Percentiles rank a stretch among this genome's conserved stretches.
These are phyloP conservation scores for Sinocyclocheilus anshuiensis DNA, from an alignment of 2,113 vertebrate genomes.

Conservation along the genomic window DNA sequence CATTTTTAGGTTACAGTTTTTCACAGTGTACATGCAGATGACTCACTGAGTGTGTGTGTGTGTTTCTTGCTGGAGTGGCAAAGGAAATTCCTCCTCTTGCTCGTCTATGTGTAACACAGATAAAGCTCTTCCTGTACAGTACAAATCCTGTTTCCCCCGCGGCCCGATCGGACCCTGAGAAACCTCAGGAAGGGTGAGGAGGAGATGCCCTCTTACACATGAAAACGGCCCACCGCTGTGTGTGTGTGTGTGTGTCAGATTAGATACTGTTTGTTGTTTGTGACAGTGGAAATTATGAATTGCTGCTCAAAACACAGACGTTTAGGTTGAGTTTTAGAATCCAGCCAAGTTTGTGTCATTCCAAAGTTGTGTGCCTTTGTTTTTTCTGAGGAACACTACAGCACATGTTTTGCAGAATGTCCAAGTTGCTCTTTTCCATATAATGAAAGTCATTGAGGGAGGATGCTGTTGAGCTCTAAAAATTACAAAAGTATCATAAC, in stretches of 20 bases:
- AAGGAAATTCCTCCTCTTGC: constrained; percentile 96
- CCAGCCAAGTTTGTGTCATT: neutral
- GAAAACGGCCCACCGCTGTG: constrained; percentile 22
- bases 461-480: neutral
- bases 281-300: constrained; percentile 76
- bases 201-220: constrained; percentile 57
- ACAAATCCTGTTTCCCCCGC: constrained; percentile 94
- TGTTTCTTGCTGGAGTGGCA: constrained; percentile 75
- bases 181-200: constrained; percentile 86
- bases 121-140: constrained; percentile 99
- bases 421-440: neutral
- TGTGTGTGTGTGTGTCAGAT: constrained; percentile 55
- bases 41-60: neutral
- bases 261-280: constrained; percentile 52
- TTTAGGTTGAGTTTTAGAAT: neutral
- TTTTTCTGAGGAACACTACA: neutral
- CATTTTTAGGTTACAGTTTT: neutral
- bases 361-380: neutral
- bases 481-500: neutral
- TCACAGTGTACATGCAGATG: constrained; percentile 49
- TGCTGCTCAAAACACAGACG: constrained; percentile 33
- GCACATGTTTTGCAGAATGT: neutral
- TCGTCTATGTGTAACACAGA: constrained; percentile 95
- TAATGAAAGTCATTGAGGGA: neutral
- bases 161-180: constrained; percentile 83